These are phyloP conservation scores for Mormyrus proboscirostris DNA, from an alignment of 2,797 vertebrate species.

Conservation along the genomic window DNA sequence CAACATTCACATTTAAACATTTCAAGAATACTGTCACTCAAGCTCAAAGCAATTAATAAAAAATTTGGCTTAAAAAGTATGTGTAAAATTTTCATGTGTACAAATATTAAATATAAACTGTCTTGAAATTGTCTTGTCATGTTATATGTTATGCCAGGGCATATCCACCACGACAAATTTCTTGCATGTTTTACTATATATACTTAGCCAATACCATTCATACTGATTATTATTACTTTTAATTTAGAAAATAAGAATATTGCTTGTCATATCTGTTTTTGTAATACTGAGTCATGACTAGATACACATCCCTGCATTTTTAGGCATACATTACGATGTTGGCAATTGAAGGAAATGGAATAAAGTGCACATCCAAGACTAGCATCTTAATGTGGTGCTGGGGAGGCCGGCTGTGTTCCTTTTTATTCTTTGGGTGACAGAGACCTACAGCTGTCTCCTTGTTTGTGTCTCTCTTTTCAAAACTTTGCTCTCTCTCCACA, in stretches of 20 bases:
- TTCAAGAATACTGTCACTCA: neutral
- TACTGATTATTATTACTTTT: neutral
- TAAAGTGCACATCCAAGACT: neutral
- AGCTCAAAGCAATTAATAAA: neutral
- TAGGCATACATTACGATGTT: neutral
- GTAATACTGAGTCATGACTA: constrained; percentile 16
- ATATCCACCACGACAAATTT: neutral
- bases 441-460: constrained; percentile 10
- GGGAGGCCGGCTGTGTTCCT: neutral
- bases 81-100: neutral
- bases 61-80: neutral
- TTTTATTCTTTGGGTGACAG: neutral
- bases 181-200: neutral
- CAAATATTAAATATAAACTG: neutral
- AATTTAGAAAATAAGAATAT: neutral
- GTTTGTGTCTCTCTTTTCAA: neutral
- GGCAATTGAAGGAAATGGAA: neutral
- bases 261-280: constrained; percentile 12
- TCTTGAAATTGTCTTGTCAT: neutral
- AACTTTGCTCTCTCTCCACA: neutral
- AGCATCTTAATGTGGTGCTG: neutral
- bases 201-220: neutral
- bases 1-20: neutral
- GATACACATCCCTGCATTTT: constrained; percentile 11
- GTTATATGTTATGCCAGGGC: neutral